Evolutionary conservation across 2,113 vertebrate species (phyloP), one percentile per base, ranked within the genome.

Genomic region (Microtus montanus): DNA sequence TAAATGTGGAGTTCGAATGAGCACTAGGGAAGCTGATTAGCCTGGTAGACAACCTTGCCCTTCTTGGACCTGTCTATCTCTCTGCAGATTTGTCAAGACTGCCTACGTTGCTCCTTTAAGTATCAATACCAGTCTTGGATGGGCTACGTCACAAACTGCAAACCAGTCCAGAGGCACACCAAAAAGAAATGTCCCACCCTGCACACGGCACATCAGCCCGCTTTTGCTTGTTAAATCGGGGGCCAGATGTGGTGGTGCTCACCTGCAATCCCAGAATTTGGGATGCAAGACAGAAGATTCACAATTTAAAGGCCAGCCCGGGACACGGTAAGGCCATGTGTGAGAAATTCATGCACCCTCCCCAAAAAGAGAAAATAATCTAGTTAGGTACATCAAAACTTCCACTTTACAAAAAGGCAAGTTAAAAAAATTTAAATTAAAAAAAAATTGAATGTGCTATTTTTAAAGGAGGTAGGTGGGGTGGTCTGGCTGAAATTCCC

Each of bases 171-270:
- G 33, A 88, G 41, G 47, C 24, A 70, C 47, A 92, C 0, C 20
- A 20, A 68, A 11, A 20, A 54, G 85, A 94, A 94, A 1, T 77
- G 3, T 33, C 90, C 33, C n/a, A 35, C 13, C 63, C 95, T 54
- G 22, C 14, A 22, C 41, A 30, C 38, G 7, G 14, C 15, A 63
- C 38, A 1, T 96, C 91, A 52, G 83, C 26, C 52, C 12, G 9
- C 28, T 14, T 95, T 70, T 82, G 20, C 86, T 95, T 96, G 75
- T 85, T 89, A 33, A 66, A 88, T 47, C 82, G 94, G 77, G 84
- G 28, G 24, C 33, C 70, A 74, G 15, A 19, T 58, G 24, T 10
- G 14, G n/a, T 13, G 26, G 49, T 20, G 9, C 9, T 12, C 8
- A 54, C 13, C 7, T 73, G 22, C 26, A n/a, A 54, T 71, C 47